Evolutionary conservation across 2,113 vertebrate genomes (phyloP).

Genomic region (Mirza zaza): DNA sequence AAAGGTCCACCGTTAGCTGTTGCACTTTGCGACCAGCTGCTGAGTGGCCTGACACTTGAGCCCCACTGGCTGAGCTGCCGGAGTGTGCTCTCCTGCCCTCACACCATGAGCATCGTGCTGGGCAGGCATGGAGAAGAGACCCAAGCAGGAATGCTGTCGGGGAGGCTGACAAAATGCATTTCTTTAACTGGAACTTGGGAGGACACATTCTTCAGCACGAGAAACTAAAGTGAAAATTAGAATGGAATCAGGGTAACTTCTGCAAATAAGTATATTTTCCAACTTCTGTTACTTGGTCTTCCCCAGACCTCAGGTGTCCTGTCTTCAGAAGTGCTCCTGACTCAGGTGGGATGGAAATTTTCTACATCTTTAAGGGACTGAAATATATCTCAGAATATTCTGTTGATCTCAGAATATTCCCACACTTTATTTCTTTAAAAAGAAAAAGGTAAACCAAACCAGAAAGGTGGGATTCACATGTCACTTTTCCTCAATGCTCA

Average conservation of each 20-base stretch:
- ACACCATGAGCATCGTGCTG: neutral
- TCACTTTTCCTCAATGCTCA: neutral
- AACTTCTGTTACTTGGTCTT: too few relatives aligned
- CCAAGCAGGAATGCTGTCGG: neutral
- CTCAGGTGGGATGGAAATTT: neutral
- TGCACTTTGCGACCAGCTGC: accelerated
- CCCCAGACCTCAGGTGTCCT: neutral
- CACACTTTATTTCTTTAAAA: neutral
- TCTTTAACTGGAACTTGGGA: neutral
- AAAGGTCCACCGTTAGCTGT: accelerated
- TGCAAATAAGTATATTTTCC: neutral
- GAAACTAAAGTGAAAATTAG: neutral
- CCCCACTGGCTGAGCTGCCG: neutral
- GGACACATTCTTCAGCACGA: neutral
- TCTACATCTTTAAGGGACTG: neutral
- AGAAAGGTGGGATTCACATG: neutral
- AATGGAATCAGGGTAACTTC: neutral
- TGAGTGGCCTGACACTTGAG: too few relatives aligned
- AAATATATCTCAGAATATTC: neutral
- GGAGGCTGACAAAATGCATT: neutral
- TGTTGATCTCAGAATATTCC: neutral
- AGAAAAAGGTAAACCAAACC: neutral
- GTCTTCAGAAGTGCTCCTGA: neutral
- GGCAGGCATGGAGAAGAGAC: neutral
- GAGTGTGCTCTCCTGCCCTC: neutral